Conservation (phyloP, 2,888 invertebrate species). For the Tipula helvola region DNA sequence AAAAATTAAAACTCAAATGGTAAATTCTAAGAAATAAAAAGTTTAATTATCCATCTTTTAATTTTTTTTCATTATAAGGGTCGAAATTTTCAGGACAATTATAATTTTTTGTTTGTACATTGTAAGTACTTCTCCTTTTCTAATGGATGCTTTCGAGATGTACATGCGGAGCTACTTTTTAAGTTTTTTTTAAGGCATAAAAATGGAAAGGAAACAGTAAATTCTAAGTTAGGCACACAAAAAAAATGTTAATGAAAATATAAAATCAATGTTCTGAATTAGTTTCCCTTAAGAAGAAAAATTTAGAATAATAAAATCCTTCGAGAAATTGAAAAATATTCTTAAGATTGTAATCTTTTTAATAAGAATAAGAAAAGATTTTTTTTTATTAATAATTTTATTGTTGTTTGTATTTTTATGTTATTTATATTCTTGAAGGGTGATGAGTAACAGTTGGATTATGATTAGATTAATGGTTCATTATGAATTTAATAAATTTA, state of each 20-base stretch:
- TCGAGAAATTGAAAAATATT: neutral
- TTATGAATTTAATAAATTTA: neutral
- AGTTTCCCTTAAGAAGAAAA: neutral
- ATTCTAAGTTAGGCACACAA: neutral
- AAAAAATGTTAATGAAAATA: neutral
- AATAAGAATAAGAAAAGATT: neutral
- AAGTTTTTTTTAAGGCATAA: neutral
- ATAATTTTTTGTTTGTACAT: neutral
- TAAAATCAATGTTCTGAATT: neutral
- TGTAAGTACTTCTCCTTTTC: neutral
- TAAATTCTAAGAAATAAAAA: neutral
- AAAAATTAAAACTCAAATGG: neutral
- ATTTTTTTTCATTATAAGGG: neutral
- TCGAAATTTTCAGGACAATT: conserved; percentile 4
- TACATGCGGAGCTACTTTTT: neutral
- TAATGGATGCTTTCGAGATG: neutral
- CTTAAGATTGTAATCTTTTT: neutral
- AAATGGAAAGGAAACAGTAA: neutral
- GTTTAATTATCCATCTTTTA: neutral
- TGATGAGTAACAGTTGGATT: conserved; percentile 4
- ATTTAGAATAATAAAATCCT: neutral
- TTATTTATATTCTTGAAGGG: conserved; percentile 4
- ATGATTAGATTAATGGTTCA: conserved; percentile 4
- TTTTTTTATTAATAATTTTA: neutral
- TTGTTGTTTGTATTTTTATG: neutral